These are phyloP conservation scores for Drosophila sproati DNA, from an alignment of 1,140 invertebrate species.

Conservation along the genomic window DNA sequence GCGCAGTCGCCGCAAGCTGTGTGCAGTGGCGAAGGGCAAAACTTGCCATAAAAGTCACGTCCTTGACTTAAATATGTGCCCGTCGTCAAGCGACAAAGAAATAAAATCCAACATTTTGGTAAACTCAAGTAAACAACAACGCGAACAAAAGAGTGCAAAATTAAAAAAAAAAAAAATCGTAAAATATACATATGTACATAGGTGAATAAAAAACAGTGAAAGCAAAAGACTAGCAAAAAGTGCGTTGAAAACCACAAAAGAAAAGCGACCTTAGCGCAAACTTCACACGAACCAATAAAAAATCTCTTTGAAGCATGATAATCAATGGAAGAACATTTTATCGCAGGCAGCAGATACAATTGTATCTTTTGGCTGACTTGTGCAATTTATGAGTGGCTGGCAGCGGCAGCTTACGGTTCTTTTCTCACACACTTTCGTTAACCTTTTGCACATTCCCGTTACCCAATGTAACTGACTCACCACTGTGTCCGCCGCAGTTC, in stretches of 20 bases:
- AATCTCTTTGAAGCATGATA: neutral
- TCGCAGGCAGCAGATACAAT: slow-evolving; percentile 40
- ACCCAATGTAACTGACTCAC: slow-evolving; percentile 36
- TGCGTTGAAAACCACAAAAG: slow-evolving; percentile 2
- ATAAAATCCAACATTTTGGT: slow-evolving; percentile 49
- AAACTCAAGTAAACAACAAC: slow-evolving; percentile 10
- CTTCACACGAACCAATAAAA: slow-evolving; percentile 14
- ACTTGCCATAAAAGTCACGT: slow-evolving; percentile 77
- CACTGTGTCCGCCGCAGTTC: neutral
- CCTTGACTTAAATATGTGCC: slow-evolving; percentile 71
- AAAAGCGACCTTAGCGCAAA: neutral
- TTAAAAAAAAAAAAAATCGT: slow-evolving; percentile 1
- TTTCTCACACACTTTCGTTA: slow-evolving; percentile 60
- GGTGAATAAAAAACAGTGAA: neutral
- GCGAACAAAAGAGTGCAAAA: slow-evolving; percentile 12
- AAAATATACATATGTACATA: neutral
- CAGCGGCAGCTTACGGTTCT: slow-evolving; percentile 19
- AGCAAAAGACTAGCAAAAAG: neutral
- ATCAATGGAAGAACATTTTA: slow-evolving; percentile 19
- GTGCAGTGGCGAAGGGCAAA: slow-evolving; percentile 62
- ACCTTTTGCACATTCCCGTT: slow-evolving; percentile 31
- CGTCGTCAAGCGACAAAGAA: slow-evolving; percentile 33
- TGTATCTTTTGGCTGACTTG: slow-evolving; percentile 41
- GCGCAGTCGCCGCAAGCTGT: slow-evolving; percentile 14
- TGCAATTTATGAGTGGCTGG: slow-evolving; percentile 37